Evolutionary conservation across 2,113 vertebrate species (phyloP).

Genomic region (Lepus europaeus): DNA sequence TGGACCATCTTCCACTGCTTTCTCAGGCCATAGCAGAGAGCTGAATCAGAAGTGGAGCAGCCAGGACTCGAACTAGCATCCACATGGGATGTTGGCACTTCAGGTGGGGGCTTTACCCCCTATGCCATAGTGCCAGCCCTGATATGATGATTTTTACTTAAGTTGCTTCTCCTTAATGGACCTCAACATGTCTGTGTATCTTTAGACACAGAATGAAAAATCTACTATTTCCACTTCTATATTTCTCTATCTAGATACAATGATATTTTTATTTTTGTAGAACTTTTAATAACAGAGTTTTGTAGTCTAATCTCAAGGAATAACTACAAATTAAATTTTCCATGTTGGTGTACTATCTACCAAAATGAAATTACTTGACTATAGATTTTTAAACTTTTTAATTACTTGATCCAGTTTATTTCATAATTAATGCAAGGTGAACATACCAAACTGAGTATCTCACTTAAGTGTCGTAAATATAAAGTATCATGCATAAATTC

Average conservation of each 20-base stretch:
- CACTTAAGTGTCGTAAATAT: not conserved
- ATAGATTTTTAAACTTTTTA: constrained; percentile 29
- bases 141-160: not conserved
- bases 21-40: too few species aligned
- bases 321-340: not conserved
- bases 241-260: not conserved
- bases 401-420: constrained; percentile 20
- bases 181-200: not conserved
- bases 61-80: too few species aligned
- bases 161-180: not conserved
- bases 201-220: not conserved
- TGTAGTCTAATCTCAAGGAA: not conserved
- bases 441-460: not conserved
- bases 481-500: not conserved
- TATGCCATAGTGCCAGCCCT: too few species aligned
- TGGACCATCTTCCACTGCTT: too few species aligned
- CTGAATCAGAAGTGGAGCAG: too few species aligned
- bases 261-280: not conserved
- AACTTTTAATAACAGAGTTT: not conserved
- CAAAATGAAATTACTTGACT: constrained; percentile 46
- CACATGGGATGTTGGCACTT: too few species aligned
- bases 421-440: constrained; percentile 1
- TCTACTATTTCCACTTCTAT: not conserved
- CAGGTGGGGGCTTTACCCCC: too few species aligned
- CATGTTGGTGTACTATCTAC: not conserved